phyloP scores from a whole-genome alignment of 2,113 vertebrate species.

The Narcine bancroftii region DNA sequence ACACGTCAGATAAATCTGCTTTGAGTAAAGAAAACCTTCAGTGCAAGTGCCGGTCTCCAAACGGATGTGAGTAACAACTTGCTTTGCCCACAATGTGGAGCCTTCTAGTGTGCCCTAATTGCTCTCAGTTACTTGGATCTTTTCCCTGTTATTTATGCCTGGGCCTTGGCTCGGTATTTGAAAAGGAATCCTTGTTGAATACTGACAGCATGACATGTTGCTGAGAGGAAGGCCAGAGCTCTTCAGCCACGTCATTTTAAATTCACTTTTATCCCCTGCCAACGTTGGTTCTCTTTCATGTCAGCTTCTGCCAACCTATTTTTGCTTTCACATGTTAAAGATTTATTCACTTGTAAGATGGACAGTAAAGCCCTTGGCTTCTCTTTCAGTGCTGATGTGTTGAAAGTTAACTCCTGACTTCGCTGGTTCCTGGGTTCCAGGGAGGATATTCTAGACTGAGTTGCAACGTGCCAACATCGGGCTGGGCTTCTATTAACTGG shows the following conservation, averaged over 20 bases:
- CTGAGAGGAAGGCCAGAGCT: not conserved
- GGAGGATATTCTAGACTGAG: conserved; percentile 29
- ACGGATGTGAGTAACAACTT: not conserved
- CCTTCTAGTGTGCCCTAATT: not conserved
- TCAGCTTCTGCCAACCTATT: conserved; percentile 35
- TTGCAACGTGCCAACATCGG: not conserved
- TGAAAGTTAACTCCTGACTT: conserved; percentile 37
- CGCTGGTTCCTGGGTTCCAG: not conserved
- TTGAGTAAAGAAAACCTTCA: not conserved
- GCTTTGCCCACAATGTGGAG: not conserved
- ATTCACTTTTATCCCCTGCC: conserved; percentile 34
- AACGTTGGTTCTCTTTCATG: conserved; percentile 24
- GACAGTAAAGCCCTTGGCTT: conserved; percentile 6
- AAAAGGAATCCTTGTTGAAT: conserved; percentile 33
- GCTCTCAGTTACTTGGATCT: conserved; percentile 16
- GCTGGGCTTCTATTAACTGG: not conserved
- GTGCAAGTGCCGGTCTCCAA: not conserved
- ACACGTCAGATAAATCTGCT: not conserved
- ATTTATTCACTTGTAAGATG: conserved; percentile 21
- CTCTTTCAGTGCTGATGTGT: conserved; percentile 21
- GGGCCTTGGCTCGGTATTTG: conserved; percentile 16
- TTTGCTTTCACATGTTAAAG: conserved; percentile 36
- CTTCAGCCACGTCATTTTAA: conserved; percentile 29
- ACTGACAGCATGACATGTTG: conserved; percentile 30
- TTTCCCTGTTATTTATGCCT: conserved; percentile 17